A percentile compares a stretch with the other conserved stretches of the same genome.
Conservation (phyloP, 1,140 invertebrate species). For the Harlomillsia oculata region DNA sequence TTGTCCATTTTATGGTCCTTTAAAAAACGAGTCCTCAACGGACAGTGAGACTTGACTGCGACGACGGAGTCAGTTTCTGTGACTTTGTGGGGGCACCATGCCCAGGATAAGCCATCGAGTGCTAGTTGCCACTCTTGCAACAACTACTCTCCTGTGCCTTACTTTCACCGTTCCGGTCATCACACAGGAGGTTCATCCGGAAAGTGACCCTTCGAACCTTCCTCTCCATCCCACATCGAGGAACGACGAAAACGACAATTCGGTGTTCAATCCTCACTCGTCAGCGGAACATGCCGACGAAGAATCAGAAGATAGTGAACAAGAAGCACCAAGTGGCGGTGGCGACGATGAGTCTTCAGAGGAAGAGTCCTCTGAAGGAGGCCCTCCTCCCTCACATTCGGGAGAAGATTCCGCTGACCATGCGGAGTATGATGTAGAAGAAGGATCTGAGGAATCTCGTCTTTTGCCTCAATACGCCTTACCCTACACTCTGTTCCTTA, state of each 20-base stretch:
- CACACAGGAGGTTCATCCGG: neutral
- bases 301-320: constrained; percentile 14
- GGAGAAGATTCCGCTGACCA: neutral
- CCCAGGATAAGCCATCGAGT: constrained; percentile 4
- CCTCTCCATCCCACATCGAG: neutral
- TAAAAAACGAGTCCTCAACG: neutral
- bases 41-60: no score
- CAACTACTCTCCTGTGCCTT: constrained; percentile 2
- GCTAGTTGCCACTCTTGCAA: neutral
- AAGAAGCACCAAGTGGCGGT: neutral
- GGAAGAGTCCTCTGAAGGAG: neutral
- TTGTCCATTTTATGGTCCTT: neutral
- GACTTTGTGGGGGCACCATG: constrained; percentile 4
- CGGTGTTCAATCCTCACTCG: neutral
- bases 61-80: no score
- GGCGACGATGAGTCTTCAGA: constrained; percentile 8
- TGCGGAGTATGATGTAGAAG: neutral
- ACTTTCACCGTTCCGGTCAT: neutral
- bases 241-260: constrained; percentile 8
- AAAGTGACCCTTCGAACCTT: neutral
- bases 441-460: constrained; percentile 11
- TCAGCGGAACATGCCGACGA: constrained; percentile 7
- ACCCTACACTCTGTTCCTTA: constrained; percentile 4
- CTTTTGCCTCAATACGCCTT: constrained; percentile 8
- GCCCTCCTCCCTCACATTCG: neutral